These are phyloP conservation scores for Sterrhoptilus dennistouni DNA, from an alignment of 2,113 vertebrate genomes.

Conservation along the genomic window DNA sequence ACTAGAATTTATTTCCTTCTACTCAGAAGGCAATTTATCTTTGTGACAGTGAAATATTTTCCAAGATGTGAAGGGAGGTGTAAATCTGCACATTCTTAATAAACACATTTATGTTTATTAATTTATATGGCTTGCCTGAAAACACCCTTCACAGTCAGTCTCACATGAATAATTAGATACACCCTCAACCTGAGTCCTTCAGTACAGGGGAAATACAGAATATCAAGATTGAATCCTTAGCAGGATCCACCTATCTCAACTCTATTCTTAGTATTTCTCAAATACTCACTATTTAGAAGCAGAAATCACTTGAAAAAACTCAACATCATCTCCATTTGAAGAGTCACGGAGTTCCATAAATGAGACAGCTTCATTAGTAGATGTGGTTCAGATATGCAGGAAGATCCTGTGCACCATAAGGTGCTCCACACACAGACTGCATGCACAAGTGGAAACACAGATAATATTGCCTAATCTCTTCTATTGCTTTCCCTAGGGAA, in stretches of 20 bases:
- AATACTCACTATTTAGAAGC: neutral
- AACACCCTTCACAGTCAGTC: constrained; percentile 64
- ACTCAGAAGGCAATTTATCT: neutral
- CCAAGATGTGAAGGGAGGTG: constrained; percentile 2
- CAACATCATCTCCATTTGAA: neutral
- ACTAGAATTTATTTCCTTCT: constrained; percentile 14
- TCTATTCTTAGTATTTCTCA: constrained; percentile 53
- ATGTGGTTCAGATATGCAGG: neutral
- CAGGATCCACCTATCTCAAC: constrained; percentile 27
- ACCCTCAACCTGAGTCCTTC: constrained; percentile 35
- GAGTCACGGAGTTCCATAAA: neutral
- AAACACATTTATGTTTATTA: constrained; percentile 42
- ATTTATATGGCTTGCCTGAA: constrained; percentile 62
- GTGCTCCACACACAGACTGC: neutral
- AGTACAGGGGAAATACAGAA: constrained; percentile 48
- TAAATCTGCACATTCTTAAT: constrained; percentile 23
- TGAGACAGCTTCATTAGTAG: neutral
- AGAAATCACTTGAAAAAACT: neutral
- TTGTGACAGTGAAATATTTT: constrained; percentile 4
- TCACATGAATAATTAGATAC: constrained; percentile 60
- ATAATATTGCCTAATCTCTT: neutral
- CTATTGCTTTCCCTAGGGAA: neutral
- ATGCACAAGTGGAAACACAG: neutral
- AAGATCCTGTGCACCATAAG: neutral
- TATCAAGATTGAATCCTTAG: constrained; percentile 55